Conservation (phyloP, 2,797 vertebrate species). For the Xerus rutilus region DNA sequence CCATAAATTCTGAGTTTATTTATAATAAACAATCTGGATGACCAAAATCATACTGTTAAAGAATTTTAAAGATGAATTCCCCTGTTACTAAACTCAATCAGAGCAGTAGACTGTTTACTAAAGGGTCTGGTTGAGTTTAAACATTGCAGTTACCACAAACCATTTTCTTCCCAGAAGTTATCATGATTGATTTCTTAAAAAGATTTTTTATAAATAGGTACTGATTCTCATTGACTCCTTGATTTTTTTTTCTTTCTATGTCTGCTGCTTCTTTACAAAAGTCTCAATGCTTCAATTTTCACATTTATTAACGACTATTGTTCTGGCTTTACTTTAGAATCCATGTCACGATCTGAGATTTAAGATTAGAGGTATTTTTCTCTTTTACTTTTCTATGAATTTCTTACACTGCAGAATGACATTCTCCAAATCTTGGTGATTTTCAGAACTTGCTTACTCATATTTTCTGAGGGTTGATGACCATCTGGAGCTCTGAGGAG, state of each 20-base stretch:
- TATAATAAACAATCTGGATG: conserved; percentile 43
- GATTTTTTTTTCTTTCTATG: neutral
- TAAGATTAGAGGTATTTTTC: neutral
- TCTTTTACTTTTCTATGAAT: neutral
- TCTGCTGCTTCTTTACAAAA: conserved; percentile 26
- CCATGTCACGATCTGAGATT: neutral
- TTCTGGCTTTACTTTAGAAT: neutral
- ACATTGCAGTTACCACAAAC: neutral
- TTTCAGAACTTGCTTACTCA: neutral
- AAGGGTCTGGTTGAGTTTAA: conserved; percentile 31
- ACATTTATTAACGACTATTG: neutral
- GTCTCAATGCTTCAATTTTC: neutral
- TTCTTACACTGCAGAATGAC: neutral
- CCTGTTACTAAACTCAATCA: conserved; percentile 23
- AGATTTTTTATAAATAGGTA: conserved; percentile 23
- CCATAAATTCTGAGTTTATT: conserved; percentile 32
- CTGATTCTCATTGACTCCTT: conserved; percentile 15
- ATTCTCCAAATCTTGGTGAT: neutral
- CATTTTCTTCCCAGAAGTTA: conserved; percentile 33
- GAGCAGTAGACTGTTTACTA: neutral
- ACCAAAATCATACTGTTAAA: neutral
- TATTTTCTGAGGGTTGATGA: neutral
- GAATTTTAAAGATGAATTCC: neutral
- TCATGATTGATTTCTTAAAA: conserved; percentile 52
- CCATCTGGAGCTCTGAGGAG: neutral